Evolutionary conservation across 53 echinoderm and acorn worm genomes (phyloP), one percentile per base, ranked within the genome.

Genomic region (Astropecten irregularis): DNA sequence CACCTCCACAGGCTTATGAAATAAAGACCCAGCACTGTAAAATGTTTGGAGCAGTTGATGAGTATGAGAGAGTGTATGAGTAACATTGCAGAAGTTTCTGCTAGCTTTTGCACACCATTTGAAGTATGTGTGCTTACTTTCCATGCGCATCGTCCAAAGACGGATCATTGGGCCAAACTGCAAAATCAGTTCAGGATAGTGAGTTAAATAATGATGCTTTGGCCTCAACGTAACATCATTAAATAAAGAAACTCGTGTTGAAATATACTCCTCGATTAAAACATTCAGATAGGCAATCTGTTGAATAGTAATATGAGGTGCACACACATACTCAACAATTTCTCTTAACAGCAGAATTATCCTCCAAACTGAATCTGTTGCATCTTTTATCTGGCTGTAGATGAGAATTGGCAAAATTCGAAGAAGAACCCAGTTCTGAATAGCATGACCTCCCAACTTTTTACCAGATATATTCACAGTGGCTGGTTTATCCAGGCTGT

Each of bases 361-460:
- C 33, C 74, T 46, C 92, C 92, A 91, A 28, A 91, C 88, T 56
- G 76, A 52, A 60, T 88, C 88, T n/a, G 77, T 40, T 4, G 63
- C 58, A 40, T 91, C 84, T 44, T 77, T 28, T 25, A 88, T 63
- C 15, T 34, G 34, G n/a, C 30, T 38, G 40, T 37, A 46, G 19
- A 88, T 69, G 18, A 91, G 22, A 62, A 91, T 55, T 1, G 88
- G 92, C 23, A 91, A 88, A 21, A 85, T 77, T 30, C 84, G 68
- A 14, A 91, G 40, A 32, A 87, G 84, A 50, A 58, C 77, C 92
- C 92, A 88, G 62, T 88, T 91, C 52, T 91, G 58, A 48, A 88
- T 77, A 42, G 92, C 84, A 40, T 91, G 88, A 30, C 92, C 92
- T 53, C 88, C 88, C 10, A 91, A 3, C 69, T 77, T 91, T 33